Base-by-base conservation (phyloP, 2,888 invertebrate genomes). In the Ormyrus rosae region DNA sequence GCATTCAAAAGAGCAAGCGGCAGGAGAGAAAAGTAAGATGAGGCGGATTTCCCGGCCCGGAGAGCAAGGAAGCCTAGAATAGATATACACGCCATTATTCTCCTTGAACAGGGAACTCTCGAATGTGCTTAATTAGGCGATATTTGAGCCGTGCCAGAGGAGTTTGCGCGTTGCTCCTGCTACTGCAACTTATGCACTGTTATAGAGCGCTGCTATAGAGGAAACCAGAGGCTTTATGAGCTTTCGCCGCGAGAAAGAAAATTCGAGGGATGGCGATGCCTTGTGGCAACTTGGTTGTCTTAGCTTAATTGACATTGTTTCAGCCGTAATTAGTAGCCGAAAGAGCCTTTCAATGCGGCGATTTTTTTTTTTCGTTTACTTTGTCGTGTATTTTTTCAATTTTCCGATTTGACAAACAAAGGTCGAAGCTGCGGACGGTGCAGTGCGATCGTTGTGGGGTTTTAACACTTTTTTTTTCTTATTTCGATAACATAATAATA, bases 41-140 rank as follows among this genome's bases (percentile, higher is more conserved):
- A 19, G 11, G 34, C 61, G 19, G 6, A 8, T 34, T 13, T 56
- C 5, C 11, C 56, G 5, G 63, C 48, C 48, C 50, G 50, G 34
- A 3, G 3, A 34, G 50, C 11, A 4, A 34, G 34, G 34, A 34
- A 34, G 34, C 19, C 55, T 48, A 53, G 60, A 13, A 19, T 6
- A 82, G 81, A 78, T 84, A 84, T 78, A 85, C 84, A 67, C 53
- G 68, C 68, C 72, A 83, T 86, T 86, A 86, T 83, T 84, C 83
- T 81, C 84, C 83, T 77, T 48, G 63, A 77, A 73, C 64, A 61
- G 63, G 84, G 84, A 87, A 87, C 85, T 87, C 85, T 85, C 86
- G 85, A 88, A 87, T 86, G 86, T 87, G 87, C 86, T 88, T 88
- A 89, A 89, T 89, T 89, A 89, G 87, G 83, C 86, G 87, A 89